Evolutionary conservation across 2,888 invertebrate genomes (phyloP).

Genomic region (Griposia aprilina): DNA sequence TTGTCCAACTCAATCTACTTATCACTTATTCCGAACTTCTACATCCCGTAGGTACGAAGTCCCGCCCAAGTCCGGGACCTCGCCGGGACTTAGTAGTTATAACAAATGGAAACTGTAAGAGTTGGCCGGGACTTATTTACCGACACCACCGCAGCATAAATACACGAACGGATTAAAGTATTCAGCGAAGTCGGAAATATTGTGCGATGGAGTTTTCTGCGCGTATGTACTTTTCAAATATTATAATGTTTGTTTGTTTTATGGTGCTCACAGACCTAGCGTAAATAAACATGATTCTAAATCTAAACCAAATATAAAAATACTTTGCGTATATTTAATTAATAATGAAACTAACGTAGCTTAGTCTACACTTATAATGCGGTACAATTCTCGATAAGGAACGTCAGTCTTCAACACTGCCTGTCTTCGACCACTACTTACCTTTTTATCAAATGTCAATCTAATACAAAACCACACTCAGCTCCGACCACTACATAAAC

Average conservation of each 20-base stretch:
- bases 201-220: slow-evolving; percentile 73
- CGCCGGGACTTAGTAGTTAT: slow-evolving; percentile 80
- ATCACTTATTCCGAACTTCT: slow-evolving; percentile 69
- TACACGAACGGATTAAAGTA: slow-evolving; percentile 83
- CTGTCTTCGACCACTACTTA: background rate
- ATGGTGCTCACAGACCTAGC: slow-evolving; percentile 5
- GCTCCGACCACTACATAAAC: slow-evolving; percentile 2
- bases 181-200: slow-evolving; percentile 80
- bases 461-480: slow-evolving; percentile 26
- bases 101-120: slow-evolving; percentile 85
- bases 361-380: background rate
- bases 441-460: slow-evolving; percentile 19
- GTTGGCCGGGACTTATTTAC: slow-evolving; percentile 82
- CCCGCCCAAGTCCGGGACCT: slow-evolving; percentile 73
- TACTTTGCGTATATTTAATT: background rate
- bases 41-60: slow-evolving; percentile 65
- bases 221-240: slow-evolving; percentile 64
- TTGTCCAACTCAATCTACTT: slow-evolving; percentile 63
- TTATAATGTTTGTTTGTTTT: slow-evolving; percentile 34
- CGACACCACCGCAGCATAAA: slow-evolving; percentile 80
- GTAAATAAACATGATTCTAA: slow-evolving; percentile 30
- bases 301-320: slow-evolving; percentile 10
- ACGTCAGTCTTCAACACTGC: background rate
- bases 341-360: background rate
- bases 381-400: slow-evolving; percentile 13